Base-by-base conservation (phyloP, 2,888 invertebrate genomes). In the Chesias legatella region DNA sequence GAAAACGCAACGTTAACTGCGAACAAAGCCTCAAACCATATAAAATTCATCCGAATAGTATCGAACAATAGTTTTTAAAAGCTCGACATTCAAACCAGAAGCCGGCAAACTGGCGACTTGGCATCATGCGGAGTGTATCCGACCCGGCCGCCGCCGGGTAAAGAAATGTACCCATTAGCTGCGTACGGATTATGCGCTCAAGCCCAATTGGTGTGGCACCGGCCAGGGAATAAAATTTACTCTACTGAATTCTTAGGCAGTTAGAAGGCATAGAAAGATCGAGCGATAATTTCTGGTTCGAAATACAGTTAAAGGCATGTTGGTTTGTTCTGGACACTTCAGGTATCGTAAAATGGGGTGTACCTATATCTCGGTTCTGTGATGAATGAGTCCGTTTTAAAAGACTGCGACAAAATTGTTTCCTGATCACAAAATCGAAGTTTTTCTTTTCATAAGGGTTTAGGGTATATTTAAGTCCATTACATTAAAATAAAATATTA, bases 131-230 rank as follows among this genome's bases (percentile, higher is more conserved):
- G 56, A 55, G 62, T 63, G 61, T 57, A 58, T 56, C 45, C 31
- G 63, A 69, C 4, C 44, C 35, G 40, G 40, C 63, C 65, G 75
- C 67, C 69, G 63, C 57, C 65, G 68, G 70, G 69, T 76, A 80
- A 81, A 80, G 73, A 79, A 81, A 82, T 81, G 72, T 75, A 64
- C 47, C 67, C 67, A 79, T 81, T 82, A 77, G 71, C 63, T 69
- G 71, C 66, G 62, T 51, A 60, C 42, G 34, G 47, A 48, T 47
- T 43, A 44, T 65, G 62, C 63, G 69, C 66, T 71, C 57, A 57
- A 50, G 56, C 58, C 53, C 61, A 67, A 67, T 66, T 67, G 68
- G 60, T 57, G 54, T 49, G 51, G 48, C 51, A 44, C 46, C 39
- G 51, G 48, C 48, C 43, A 51, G 52, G 54, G 56, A 41, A 46